Conservation (phyloP, 2,888 invertebrate genomes). For the Ommatoiulus sabulosus region DNA sequence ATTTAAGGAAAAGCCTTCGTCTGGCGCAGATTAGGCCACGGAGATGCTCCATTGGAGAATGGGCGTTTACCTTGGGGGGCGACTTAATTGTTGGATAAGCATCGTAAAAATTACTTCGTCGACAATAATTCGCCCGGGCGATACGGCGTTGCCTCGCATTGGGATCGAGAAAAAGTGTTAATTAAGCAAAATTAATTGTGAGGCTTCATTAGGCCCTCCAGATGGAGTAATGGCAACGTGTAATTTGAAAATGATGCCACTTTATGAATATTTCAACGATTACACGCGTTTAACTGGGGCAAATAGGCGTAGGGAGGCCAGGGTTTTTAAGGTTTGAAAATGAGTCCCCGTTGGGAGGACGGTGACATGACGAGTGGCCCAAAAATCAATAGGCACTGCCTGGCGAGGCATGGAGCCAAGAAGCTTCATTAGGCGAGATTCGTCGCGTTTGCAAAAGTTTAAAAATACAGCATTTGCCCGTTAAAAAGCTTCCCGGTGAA, state of each 20-base stretch:
- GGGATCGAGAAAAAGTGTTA: slow-evolving; percentile 24
- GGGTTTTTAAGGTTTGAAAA: background rate
- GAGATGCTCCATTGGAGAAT: background rate
- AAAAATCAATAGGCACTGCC: background rate
- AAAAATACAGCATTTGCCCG: too few relatives aligned
- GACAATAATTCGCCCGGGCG: background rate
- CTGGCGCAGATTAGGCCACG: background rate
- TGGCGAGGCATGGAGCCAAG: background rate
- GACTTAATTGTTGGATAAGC: slow-evolving; percentile 25
- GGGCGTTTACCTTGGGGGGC: slow-evolving; percentile 37
- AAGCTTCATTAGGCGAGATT: background rate
- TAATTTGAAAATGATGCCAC: slow-evolving; percentile 41
- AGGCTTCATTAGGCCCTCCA: slow-evolving; percentile 23
- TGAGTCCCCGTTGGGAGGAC: background rate
- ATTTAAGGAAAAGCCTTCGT: background rate
- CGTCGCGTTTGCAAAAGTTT: too few relatives aligned
- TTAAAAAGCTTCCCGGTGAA: too few relatives aligned
- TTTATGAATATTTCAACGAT: slow-evolving; percentile 33
- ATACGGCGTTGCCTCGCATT: slow-evolving; percentile 5
- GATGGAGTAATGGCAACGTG: slow-evolving; percentile 38
- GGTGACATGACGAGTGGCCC: background rate
- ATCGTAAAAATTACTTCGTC: slow-evolving; percentile 3
- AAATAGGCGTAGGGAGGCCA: background rate
- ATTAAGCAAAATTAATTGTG: slow-evolving; percentile 38
- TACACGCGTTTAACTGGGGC: background rate